Conservation (phyloP, 2,113 vertebrate species). For the Etheostoma cragini region DNA sequence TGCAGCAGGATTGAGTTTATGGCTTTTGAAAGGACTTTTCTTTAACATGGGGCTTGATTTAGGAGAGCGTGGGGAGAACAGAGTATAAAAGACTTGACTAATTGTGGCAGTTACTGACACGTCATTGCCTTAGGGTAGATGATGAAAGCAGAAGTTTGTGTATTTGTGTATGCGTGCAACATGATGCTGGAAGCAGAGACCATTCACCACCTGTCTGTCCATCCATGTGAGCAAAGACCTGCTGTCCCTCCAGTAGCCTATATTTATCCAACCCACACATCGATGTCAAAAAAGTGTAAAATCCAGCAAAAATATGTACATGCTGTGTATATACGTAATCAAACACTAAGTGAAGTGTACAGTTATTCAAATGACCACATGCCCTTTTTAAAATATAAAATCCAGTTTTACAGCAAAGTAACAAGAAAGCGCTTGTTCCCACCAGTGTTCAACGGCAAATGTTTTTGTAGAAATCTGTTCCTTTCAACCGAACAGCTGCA, state of each 20-base stretch:
- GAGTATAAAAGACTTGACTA: slow-evolving; percentile 34
- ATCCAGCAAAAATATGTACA: neutral
- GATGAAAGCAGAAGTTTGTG: slow-evolving; percentile 34
- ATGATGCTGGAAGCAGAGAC: slow-evolving; percentile 43
- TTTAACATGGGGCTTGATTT: slow-evolving; percentile 17
- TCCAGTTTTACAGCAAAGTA: neutral
- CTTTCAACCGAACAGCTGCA: too few species aligned
- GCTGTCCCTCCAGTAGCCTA: slow-evolving; percentile 50
- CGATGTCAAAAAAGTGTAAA: neutral
- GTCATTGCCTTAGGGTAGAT: slow-evolving; percentile 27
- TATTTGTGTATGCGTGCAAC: slow-evolving; percentile 32
- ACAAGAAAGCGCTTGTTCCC: neutral
- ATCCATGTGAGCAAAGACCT: slow-evolving; percentile 62
- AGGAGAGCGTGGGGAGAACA: slow-evolving; percentile 14
- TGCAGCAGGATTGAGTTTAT: slow-evolving; percentile 34
- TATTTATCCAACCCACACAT: slow-evolving; percentile 16
- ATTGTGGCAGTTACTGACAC: slow-evolving; percentile 50
- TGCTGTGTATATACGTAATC: too few species aligned
- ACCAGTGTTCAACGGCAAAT: neutral
- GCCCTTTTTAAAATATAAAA: neutral
- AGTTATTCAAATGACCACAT: neutral
- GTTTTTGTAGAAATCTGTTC: neutral
- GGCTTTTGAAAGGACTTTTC: slow-evolving; percentile 42
- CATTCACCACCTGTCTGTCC: slow-evolving; percentile 54
- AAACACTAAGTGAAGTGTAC: neutral